Evolutionary conservation across 1,140 invertebrate genomes (phyloP), one percentile per base, ranked within the genome.

Genomic region (Drosophila busckii): DNA sequence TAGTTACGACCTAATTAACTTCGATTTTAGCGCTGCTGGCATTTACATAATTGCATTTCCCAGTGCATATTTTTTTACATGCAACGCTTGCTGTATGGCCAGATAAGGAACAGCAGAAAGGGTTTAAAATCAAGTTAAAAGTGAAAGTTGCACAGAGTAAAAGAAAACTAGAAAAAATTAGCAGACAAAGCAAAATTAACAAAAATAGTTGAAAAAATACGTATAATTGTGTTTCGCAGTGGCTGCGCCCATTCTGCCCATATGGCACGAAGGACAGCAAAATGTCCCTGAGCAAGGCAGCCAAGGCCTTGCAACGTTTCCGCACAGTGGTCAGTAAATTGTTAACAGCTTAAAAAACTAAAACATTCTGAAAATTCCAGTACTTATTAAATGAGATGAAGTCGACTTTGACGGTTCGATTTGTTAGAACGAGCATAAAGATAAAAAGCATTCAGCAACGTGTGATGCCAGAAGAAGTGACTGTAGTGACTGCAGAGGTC

Each of bases 21-120:
- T 80, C 75, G 73, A 80, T 80, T 80, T 63, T 44, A 61, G 49
- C 46, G 37, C 55, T 63, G 53, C 54, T 44, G 73, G 71, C 73
- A 80, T 80, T 80, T 80, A 82, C 73, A 80, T 80, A 80, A 80
- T 80, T 69, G 76, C 73, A 80, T 82, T 82, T 69, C 44, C 54
- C 56, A 49, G 73, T 34, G 59, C 49, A 82, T 68, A 71, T 80
- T 80, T 80, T n/a, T 64, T 59, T 41, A 61, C 31, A 61, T 54
- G 45, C 49, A 67, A 38, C 26, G n/a, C n/a, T n/a, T n/a, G n/a
- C n/a, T n/a, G n/a, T n/a, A n/a, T n/a, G 9, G 16, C 34, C 63
- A 75, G 8, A 34, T 56, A 49, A 69, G 44, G 41, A 54, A 70
- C 35, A 31, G 28, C n/a, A 19, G 16, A 25, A 62, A 46, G 53